A percentile compares a stretch with the other conserved stretches of the same genome.
phyloP scores from a whole-genome alignment of 2,888 invertebrate species.

The Diaperis boleti region DNA sequence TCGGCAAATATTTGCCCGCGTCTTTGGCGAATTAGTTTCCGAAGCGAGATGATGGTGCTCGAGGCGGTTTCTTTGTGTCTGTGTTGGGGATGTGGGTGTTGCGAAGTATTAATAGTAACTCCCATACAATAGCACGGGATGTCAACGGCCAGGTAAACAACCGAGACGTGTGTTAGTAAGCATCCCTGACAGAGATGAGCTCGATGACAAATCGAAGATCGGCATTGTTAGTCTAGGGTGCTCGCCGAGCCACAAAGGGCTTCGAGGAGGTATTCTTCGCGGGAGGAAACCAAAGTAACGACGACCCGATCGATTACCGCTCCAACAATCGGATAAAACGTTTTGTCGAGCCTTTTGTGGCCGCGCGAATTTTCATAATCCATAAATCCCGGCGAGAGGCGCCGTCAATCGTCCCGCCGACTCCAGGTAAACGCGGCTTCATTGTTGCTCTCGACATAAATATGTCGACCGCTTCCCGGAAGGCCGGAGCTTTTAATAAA shows the following conservation, averaged over 20 bases:
- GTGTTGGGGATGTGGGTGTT: slow-evolving; percentile 32
- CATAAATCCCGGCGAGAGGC: slow-evolving; percentile 43
- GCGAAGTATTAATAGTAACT: slow-evolving; percentile 29
- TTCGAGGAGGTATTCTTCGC: no score
- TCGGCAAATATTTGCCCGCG: slow-evolving; percentile 26
- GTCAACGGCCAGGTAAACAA: slow-evolving; percentile 38
- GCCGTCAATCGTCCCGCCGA: no score
- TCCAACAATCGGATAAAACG: slow-evolving; percentile 46
- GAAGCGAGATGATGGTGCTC: background rate
- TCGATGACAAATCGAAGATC: slow-evolving; percentile 34
- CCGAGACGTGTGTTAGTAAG: slow-evolving; percentile 32
- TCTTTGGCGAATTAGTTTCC: slow-evolving; percentile 26
- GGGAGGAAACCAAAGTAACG: no score
- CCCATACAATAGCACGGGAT: slow-evolving; percentile 16
- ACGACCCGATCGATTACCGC: slow-evolving; percentile 38
- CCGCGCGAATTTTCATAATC: slow-evolving; percentile 17
- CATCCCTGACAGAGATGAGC: slow-evolving; percentile 23
- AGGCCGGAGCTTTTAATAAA: slow-evolving; percentile 28
- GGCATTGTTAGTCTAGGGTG: no score
- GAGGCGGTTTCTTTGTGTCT: slow-evolving; percentile 34
- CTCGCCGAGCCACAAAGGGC: no score
- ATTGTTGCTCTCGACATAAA: slow-evolving; percentile 36
- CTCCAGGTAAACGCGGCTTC: slow-evolving; percentile 46
- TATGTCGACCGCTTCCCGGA: slow-evolving; percentile 21
- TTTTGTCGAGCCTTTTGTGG: slow-evolving; percentile 44